These are phyloP conservation scores for Centropus unirufus DNA, from an alignment of 2,113 vertebrate species.

Conservation along the genomic window DNA sequence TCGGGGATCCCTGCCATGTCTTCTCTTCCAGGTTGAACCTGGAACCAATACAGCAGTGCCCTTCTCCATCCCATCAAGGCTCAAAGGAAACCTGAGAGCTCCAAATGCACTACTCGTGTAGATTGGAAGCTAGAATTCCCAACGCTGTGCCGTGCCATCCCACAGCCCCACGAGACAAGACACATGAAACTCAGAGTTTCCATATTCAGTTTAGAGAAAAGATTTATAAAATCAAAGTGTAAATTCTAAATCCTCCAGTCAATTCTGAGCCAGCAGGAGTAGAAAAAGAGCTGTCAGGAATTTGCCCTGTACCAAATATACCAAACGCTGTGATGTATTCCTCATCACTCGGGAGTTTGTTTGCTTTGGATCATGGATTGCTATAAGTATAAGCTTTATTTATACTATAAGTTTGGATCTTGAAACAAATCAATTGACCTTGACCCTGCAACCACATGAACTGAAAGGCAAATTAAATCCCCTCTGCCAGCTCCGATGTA, in stretches of 20 bases:
- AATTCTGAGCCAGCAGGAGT: background rate
- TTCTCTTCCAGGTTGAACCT: background rate
- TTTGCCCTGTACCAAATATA: background rate
- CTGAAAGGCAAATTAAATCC: background rate
- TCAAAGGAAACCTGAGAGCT: background rate
- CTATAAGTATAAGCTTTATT: background rate
- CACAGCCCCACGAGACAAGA: background rate
- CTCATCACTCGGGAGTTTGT: background rate
- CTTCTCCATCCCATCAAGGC: background rate
- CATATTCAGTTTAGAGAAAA: background rate
- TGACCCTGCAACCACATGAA: background rate
- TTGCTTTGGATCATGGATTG: background rate
- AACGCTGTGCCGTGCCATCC: background rate
- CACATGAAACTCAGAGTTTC: background rate
- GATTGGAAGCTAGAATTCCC: accelerated
- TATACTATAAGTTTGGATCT: background rate
- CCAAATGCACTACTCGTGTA: background rate
- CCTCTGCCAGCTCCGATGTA: background rate
- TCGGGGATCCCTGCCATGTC: accelerated
- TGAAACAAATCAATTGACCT: background rate
- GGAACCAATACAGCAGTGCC: background rate
- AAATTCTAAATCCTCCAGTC: background rate
- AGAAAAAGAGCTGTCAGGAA: background rate
- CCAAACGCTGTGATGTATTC: background rate
- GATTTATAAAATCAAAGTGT: background rate